These are phyloP conservation scores for Antigone vipio DNA, from an alignment of 2,113 vertebrate species.

Conservation along the genomic window DNA sequence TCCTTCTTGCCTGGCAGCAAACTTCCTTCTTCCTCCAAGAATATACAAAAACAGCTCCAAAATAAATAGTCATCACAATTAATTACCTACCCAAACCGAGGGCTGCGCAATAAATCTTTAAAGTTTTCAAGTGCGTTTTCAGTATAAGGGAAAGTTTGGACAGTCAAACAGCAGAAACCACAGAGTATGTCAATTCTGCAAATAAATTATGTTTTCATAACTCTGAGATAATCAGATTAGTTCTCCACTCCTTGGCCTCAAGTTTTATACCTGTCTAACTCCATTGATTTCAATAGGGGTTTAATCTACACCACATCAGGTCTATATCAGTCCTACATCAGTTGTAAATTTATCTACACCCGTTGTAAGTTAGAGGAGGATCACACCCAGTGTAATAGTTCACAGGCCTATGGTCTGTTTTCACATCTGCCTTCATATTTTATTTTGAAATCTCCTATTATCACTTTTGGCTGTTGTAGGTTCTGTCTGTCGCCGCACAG, in stretches of 20 bases:
- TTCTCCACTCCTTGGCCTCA: not conserved
- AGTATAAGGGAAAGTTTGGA: constrained; percentile 1
- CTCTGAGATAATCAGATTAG: constrained; percentile 45
- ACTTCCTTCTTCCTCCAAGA: constrained; percentile 6
- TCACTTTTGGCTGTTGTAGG: not conserved
- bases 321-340: not conserved
- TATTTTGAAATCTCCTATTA: not conserved
- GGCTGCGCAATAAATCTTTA: constrained; percentile 18
- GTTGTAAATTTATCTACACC: constrained; percentile 23
- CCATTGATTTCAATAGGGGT: not conserved
- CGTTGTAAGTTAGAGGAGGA: not conserved
- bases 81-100: constrained; percentile 36
- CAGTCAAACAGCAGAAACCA: constrained; percentile 13
- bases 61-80: constrained; percentile 51
- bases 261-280: constrained; percentile 34
- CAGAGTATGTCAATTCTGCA: constrained; percentile 22
- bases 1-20: constrained; percentile 30
- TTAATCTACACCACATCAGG: constrained; percentile 2
- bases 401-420: not conserved
- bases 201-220: constrained; percentile 50
- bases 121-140: not conserved
- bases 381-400: not conserved
- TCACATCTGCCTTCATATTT: not conserved
- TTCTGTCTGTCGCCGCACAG: not conserved
- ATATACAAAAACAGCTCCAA: constrained; percentile 26